These are phyloP conservation scores for Chrysotoxum bicinctum DNA, from an alignment of 2,888 invertebrate genomes.

Conservation along the genomic window DNA sequence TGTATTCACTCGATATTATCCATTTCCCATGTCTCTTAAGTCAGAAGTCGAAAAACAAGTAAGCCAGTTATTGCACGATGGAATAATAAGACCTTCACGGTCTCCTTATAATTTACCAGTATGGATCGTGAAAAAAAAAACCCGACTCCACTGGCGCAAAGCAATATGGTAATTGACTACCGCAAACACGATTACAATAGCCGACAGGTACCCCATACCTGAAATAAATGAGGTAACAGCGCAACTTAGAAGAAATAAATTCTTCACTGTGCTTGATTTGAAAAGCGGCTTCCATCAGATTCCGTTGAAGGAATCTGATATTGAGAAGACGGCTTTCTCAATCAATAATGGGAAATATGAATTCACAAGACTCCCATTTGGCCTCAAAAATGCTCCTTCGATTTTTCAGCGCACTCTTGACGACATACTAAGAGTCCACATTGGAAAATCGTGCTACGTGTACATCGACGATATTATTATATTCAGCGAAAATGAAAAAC, in stretches of 20 bases:
- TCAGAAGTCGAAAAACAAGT: neutral
- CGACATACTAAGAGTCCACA: neutral
- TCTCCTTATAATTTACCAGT: too few species aligned
- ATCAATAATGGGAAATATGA: neutral
- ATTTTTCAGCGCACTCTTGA: neutral
- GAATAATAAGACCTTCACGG: too few species aligned
- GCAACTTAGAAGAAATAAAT: too few species aligned
- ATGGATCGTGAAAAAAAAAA: neutral
- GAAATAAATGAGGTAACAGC: too few species aligned
- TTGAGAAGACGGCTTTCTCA: too few species aligned
- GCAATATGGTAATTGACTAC: neutral
- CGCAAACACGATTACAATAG: neutral
- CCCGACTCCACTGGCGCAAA: neutral
- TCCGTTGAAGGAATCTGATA: too few species aligned
- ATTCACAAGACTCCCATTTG: neutral
- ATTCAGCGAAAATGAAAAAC: neutral
- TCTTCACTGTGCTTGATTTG: too few species aligned
- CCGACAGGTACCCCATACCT: neutral
- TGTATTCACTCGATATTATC: neutral
- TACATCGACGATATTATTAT: neutral
- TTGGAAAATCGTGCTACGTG: neutral
- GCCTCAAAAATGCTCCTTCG: neutral
- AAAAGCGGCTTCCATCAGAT: too few species aligned
- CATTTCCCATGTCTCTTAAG: neutral
- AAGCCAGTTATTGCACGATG: neutral